Evolutionary conservation across 2,797 vertebrate species (phyloP).

Genomic region (Amazona ochrocephala): DNA sequence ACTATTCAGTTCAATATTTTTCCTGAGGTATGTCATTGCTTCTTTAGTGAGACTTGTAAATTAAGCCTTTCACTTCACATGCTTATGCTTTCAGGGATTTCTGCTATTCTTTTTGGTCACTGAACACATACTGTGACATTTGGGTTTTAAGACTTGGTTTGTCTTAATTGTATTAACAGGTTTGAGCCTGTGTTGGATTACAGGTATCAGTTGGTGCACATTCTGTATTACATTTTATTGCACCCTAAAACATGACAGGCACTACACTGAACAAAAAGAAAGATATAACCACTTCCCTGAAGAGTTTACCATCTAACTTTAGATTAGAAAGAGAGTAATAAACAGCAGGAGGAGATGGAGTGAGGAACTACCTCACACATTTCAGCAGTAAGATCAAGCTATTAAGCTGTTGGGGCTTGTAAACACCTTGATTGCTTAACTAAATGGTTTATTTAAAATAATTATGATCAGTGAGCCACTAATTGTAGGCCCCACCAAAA

Average conservation of each 20-base stretch:
- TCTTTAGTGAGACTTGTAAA: constrained; percentile 51
- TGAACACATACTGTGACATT: not conserved
- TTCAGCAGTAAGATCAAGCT: constrained; percentile 39
- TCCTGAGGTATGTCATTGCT: not conserved
- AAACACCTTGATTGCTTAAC: constrained; percentile 45
- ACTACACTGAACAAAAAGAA: constrained; percentile 9
- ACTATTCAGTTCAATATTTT: constrained; percentile 25
- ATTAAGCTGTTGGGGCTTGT: constrained; percentile 59
- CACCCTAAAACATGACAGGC: not conserved
- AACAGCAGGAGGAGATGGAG: constrained; percentile 60
- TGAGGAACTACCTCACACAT: constrained; percentile 28
- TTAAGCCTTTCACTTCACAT: constrained; percentile 23
- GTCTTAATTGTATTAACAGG: not conserved
- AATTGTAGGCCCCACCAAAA: constrained; percentile 14
- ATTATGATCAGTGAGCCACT: constrained; percentile 51
- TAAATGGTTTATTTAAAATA: constrained; percentile 67
- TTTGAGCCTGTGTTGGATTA: not conserved
- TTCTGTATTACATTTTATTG: constrained; percentile 5
- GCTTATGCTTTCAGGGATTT: not conserved
- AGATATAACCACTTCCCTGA: not conserved
- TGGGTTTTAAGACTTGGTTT: constrained; percentile 9
- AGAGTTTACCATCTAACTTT: constrained; percentile 44
- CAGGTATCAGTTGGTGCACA: not conserved
- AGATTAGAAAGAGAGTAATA: constrained; percentile 50
- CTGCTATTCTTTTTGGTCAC: constrained; percentile 25